Evolutionary conservation across 2,113 vertebrate species (phyloP), one percentile per base, ranked within the genome.

Genomic region (Xiphophorus couchianus): DNA sequence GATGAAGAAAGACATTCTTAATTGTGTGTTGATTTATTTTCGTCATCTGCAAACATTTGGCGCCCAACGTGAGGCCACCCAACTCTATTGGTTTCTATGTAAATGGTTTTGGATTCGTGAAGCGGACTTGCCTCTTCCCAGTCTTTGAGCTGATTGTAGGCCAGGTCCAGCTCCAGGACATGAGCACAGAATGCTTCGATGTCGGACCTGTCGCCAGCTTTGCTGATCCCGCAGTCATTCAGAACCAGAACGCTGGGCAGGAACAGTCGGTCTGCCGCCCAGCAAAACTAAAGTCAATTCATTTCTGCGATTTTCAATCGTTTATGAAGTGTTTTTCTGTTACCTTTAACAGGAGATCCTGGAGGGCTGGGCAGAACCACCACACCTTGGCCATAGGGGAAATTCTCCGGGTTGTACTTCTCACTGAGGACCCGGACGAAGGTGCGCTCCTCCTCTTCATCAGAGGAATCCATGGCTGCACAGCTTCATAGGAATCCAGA

Each of bases 331-430:
- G 30, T 7, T 10, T 33, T 25, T 25, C 9, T 5, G 65, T 87
- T 71, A 98, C 98, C 97, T 97, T 98, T 98, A 93, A 97, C 93
- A 2, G 97, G 97, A 0, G 98, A 98, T 19, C 96, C 97, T 80
- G 98, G 96, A 0, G 96, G 96, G 17, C 96, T 96, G 61, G 96
- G 93, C 39, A 97, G 95, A 42, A 98, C 95, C 3, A 98, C 95
- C 0, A 98, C 94, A 4, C 97, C 97, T 15, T 97, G 97, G 69
- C 97, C 97, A 17, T 97, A 98, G 0, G 98, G 98, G 84, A 98
- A 99, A 84, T 99, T 98, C 79, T 98, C 98, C 0, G 97, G 96
- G 94, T 95, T 96, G 83, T 99, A 99, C 88, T 99, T 99, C 90
- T 99, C 97, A 89, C 96, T 97, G 83, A 99, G 91, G 66, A 98